These are phyloP conservation scores for Platysternon megacephalum DNA, from an alignment of 2,113 vertebrate species.

Conservation along the genomic window DNA sequence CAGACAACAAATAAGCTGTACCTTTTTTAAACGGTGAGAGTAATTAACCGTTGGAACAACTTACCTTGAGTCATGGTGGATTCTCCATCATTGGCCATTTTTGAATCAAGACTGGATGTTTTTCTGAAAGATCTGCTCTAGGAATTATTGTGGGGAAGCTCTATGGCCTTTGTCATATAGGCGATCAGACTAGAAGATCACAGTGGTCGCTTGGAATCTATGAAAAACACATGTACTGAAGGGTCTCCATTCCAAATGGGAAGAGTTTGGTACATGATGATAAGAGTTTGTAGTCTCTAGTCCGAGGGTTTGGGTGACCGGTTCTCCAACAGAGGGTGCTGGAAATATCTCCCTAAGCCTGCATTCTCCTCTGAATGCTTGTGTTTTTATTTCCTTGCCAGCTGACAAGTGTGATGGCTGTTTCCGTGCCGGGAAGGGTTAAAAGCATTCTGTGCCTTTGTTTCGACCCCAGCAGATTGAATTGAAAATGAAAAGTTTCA, in stretches of 20 bases:
- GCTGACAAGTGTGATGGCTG: background rate
- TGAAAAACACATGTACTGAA: background rate
- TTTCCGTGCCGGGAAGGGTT: background rate
- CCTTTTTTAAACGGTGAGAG: background rate
- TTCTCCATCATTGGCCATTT: background rate
- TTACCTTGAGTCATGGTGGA: background rate
- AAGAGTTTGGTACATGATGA: too few relatives aligned
- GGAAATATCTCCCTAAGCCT: background rate
- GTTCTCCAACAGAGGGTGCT: background rate
- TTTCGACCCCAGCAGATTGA: slow-evolving; percentile 10
- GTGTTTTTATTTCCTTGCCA: background rate
- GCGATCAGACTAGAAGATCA: background rate
- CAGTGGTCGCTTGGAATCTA: background rate
- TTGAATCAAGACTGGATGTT: background rate
- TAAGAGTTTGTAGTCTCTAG: background rate
- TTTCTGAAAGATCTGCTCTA: background rate
- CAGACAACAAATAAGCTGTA: background rate
- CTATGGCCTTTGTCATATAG: background rate
- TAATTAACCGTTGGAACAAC: background rate
- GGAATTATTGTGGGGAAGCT: background rate
- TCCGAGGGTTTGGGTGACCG: background rate
- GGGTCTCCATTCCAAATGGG: background rate
- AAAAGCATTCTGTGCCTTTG: background rate
- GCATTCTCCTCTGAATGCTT: rapidly evolving
- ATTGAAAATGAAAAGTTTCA: background rate